Base-by-base conservation (phyloP, 2,113 vertebrate genomes). In the Sebastes fasciatus region DNA sequence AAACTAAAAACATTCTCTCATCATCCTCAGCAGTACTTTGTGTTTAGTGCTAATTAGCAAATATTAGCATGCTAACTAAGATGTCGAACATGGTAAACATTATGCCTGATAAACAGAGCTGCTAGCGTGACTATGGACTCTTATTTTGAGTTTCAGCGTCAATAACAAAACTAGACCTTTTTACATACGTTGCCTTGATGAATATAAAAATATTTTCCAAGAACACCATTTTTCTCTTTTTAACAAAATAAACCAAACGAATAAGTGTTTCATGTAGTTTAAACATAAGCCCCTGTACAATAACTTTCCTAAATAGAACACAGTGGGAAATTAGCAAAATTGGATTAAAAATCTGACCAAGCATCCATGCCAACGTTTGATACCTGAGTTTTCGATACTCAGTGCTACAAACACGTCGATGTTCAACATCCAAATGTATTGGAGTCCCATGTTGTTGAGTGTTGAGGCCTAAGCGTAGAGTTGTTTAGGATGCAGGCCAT, bases 401-500 rank as follows among this genome's bases (percentile, higher is more conserved):
- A 7, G n/a, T 2, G 2, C 14, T 12, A 21, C 10, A 4, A 55
- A 42, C 34, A 26, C 13, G 5, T 23, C 17, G 19, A 43, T 6
- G 1, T 64, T 84, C 26, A 83, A 17, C 77, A 71, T 63, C 60
- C 8, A 58, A 13, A 57, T 69, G 62, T 78, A 43, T 65, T 58
- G 5, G 13, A 74, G 23, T 80, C 57, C 60, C n/a, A 19, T 34
- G 26, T 26, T 42, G 62, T 76, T 68, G 62, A 85, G 51, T 21
- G 16, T 77, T 66, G 60, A 58, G 13, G 26, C 34, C 69, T 40
- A 66, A 80, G 67, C 69, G 67, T 64, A 46, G 69, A 80, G 79
- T 82, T 89, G 85, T 89, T 94, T 90, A 86, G 85, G 84, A 93
- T 92, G 86, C 91, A 80, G 80, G 43, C 74, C 60, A 5, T 73